Evolutionary conservation across 2,888 invertebrate genomes (phyloP).

Genomic region (Folsomia manolachei): DNA sequence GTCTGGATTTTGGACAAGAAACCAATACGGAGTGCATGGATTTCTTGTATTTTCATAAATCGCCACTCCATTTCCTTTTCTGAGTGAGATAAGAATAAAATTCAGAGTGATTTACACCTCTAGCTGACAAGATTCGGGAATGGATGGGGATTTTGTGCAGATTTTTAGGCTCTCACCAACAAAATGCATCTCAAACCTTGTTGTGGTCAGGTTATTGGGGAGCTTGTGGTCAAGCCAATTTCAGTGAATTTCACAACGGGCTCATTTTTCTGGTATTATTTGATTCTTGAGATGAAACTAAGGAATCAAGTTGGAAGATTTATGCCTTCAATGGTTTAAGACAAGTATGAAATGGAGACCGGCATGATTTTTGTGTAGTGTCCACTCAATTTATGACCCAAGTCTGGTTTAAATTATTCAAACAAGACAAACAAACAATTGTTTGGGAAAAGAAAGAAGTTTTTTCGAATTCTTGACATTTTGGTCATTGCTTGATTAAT

Average conservation of each 20-base stretch:
- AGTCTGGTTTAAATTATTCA: no score
- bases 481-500: not conserved
- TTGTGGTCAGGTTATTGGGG: not conserved
- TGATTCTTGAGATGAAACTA: no score
- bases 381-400: not conserved
- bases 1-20: not conserved
- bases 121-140: not conserved
- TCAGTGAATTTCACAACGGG: not conserved
- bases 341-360: not conserved
- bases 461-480: no score
- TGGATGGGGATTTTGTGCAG: constrained; percentile 19
- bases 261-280: not conserved
- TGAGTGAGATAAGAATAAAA: not conserved
- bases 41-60: not conserved
- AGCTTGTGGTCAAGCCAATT: not conserved
- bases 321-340: no score
- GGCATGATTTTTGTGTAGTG: not conserved
- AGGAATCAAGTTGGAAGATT: no score
- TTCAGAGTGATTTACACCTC: constrained; percentile 12
- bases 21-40: not conserved
- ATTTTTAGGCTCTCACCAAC: no score
- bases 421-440: no score
- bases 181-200: no score
- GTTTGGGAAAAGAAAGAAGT: no score
- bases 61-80: not conserved